phyloP scores from a whole-genome alignment of 37 sponge, comb jelly and placozoan species.

The Halichondria panicea region DNA sequence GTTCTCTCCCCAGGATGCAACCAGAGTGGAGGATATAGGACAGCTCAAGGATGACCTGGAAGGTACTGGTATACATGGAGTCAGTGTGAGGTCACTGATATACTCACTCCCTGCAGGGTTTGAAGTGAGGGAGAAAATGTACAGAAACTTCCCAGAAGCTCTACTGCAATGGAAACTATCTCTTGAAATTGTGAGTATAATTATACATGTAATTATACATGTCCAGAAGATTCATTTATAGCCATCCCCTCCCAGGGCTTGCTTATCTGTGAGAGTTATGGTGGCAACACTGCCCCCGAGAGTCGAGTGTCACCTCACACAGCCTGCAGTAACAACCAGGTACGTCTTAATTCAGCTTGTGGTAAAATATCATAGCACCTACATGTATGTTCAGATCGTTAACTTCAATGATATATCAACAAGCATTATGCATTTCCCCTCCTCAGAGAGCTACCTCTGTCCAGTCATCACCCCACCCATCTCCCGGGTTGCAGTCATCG shows the following conservation, averaged over 20 bases:
- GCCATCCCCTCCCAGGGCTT: conserved; percentile 3
- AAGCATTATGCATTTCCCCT: too few species aligned
- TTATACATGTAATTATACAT: not conserved
- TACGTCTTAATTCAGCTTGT: too few species aligned
- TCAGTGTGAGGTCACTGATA: too few species aligned
- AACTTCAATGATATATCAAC: too few species aligned
- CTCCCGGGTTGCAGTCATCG: not conserved
- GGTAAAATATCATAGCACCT: too few species aligned
- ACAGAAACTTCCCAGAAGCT: conserved; percentile 66
- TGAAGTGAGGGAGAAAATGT: conserved; percentile 49
- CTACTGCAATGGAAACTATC: conserved; percentile 67
- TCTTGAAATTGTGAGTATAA: conserved; percentile 56
- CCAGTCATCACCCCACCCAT: not conserved
- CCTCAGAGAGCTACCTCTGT: not conserved
- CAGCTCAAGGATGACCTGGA: conserved; percentile 57
- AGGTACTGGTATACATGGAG: conserved; percentile 22
- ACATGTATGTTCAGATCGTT: too few species aligned
- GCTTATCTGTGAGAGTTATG: not conserved
- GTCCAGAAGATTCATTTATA: not conserved
- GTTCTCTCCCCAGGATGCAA: conserved; percentile 1
- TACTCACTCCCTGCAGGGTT: conserved; percentile 32
- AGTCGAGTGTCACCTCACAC: not conserved
- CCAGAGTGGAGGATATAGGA: conserved; percentile 26
- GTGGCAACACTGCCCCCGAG: not conserved
- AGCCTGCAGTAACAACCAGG: too few species aligned